Evolutionary conservation across 1,140 invertebrate genomes (phyloP).

Genomic region (Popillia japonica): DNA sequence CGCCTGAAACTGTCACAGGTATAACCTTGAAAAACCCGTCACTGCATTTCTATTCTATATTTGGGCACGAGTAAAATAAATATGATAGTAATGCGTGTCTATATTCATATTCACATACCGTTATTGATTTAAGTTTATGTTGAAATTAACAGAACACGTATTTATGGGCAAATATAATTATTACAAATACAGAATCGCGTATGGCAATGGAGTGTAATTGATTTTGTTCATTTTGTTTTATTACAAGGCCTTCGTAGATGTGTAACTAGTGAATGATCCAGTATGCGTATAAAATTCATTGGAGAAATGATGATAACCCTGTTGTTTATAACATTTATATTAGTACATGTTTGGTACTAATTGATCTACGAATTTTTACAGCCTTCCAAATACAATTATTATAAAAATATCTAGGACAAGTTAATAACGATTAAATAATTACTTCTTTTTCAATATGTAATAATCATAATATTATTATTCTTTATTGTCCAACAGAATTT

Average conservation of each 20-base stretch:
- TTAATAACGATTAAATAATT: too few species aligned
- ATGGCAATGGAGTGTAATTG: not conserved
- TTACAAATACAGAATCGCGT: not conserved
- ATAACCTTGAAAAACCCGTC: not conserved
- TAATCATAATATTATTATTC: too few species aligned
- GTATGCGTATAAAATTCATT: not conserved
- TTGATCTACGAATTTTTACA: too few species aligned
- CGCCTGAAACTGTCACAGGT: not conserved
- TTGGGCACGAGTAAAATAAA: not conserved
- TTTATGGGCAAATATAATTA: not conserved
- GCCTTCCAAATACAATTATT: too few species aligned
- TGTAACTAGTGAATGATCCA: not conserved
- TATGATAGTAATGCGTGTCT: too few species aligned
- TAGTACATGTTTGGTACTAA: not conserved
- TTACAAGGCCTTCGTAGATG: not conserved
- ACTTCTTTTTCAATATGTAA: too few species aligned
- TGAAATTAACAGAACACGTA: not conserved
- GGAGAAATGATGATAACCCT: not conserved
- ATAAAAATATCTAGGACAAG: too few species aligned
- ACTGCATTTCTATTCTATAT: not conserved
- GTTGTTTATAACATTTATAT: not conserved
- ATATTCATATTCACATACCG: not conserved
- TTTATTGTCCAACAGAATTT: too few species aligned
- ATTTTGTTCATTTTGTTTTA: constrained; percentile 1
- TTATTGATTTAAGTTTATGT: too few species aligned